Conservation (phyloP, 1,140 invertebrate genomes). For the Tetramorium parvispinum region DNA sequence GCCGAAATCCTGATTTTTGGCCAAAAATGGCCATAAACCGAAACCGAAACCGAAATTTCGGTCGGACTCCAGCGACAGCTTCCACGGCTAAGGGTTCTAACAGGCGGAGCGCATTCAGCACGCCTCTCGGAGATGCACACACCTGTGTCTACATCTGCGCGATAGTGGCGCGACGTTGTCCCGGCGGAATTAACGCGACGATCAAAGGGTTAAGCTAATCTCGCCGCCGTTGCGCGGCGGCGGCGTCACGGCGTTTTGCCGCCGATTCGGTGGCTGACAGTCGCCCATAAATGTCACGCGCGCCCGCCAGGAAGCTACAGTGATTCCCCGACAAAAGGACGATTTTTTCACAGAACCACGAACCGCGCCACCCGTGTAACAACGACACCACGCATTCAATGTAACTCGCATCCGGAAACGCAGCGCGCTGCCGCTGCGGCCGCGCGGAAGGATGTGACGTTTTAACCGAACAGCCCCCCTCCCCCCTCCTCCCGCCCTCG, state of each 20-base stretch:
- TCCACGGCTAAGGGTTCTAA: neutral
- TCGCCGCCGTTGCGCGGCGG: neutral
- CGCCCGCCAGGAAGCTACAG: neutral
- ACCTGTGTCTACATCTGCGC: neutral
- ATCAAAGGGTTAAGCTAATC: slow-evolving; percentile 46
- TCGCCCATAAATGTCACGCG: slow-evolving; percentile 30
- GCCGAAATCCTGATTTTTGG: too few species aligned
- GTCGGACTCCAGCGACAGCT: too few species aligned
- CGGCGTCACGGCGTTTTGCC: neutral
- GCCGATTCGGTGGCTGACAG: neutral
- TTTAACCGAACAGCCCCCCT: neutral
- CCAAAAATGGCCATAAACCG: too few species aligned
- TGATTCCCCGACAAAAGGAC: slow-evolving; percentile 8
- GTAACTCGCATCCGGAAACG: slow-evolving; percentile 13
- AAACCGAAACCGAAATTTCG: too few species aligned
- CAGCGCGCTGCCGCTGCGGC: neutral
- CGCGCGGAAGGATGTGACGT: neutral
- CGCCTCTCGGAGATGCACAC: neutral
- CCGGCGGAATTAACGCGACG: slow-evolving; percentile 28
- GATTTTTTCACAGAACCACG: slow-evolving; percentile 21
- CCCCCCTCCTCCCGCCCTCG: too few species aligned
- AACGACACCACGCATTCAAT: neutral
- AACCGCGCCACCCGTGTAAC: neutral
- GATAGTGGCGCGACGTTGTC: neutral
- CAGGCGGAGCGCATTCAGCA: neutral